These are phyloP conservation scores for Lasioglossum oenotherae DNA, from an alignment of 2,888 invertebrate genomes.

Conservation along the genomic window DNA sequence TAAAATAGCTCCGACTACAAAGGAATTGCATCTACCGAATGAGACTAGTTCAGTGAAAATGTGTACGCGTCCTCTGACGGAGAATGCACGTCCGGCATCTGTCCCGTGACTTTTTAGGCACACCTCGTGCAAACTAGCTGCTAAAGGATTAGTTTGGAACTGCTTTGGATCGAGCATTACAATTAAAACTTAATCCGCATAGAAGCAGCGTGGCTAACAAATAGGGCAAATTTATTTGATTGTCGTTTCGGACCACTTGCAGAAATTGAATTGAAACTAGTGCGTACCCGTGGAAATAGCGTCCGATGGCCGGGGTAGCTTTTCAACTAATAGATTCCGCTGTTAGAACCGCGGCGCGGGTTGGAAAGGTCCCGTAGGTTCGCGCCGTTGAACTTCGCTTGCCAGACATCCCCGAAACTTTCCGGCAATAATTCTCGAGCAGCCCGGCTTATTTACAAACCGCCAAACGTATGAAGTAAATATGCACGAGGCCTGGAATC, in stretches of 20 bases:
- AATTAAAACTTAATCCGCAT: not conserved
- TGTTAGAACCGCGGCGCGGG: not conserved
- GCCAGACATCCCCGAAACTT: conserved; percentile 21
- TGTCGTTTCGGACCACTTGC: not conserved
- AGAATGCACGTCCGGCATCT: not conserved
- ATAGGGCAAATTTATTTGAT: not conserved
- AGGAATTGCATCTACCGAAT: not conserved
- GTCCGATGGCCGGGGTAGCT: not conserved
- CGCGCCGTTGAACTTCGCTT: conserved; percentile 21
- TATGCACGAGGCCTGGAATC: conserved; percentile 3
- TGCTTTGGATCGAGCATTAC: not conserved
- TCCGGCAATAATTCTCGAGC: conserved; percentile 49
- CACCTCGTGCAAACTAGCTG: not conserved
- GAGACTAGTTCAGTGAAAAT: not conserved
- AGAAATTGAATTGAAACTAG: not conserved
- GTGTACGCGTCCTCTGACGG: not conserved
- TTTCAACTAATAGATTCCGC: conserved; percentile 4
- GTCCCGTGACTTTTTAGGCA: not conserved
- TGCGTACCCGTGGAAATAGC: not conserved
- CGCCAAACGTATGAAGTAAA: conserved; percentile 40
- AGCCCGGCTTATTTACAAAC: conserved; percentile 51
- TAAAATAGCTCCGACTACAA: too few species aligned
- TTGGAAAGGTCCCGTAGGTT: not conserved
- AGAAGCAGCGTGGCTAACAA: not conserved
- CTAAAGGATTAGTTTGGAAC: not conserved